These are phyloP conservation scores for Reticulitermes speratus DNA, from an alignment of 1,140 invertebrate genomes.

Conservation along the genomic window DNA sequence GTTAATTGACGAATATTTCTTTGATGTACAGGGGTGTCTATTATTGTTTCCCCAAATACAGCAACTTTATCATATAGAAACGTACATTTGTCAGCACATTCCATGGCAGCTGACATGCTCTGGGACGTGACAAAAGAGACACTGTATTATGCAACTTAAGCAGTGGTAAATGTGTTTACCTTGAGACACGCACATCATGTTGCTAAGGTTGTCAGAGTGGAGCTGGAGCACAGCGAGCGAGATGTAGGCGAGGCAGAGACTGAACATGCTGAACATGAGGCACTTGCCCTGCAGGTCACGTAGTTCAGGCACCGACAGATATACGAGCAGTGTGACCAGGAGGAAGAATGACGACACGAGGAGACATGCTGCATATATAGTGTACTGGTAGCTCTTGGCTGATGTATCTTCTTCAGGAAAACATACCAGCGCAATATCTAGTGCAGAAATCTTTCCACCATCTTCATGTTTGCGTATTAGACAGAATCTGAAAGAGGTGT, in stretches of 20 bases:
- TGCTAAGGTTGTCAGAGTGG: conserved; percentile 24
- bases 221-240: conserved; percentile 56
- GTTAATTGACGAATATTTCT: too few relatives aligned
- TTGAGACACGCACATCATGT: conserved; percentile 48
- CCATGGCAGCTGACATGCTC: too few relatives aligned
- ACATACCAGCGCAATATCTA: conserved; percentile 52
- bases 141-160: background rate
- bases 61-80: too few relatives aligned
- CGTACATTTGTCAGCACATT: too few relatives aligned
- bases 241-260: conserved; percentile 57
- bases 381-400: background rate
- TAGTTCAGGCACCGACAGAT: conserved; percentile 57
- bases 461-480: conserved; percentile 38
- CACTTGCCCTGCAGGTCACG: conserved; percentile 55
- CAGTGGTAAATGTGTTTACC: conserved; percentile 44
- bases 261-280: conserved; percentile 55
- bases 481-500: conserved; percentile 24
- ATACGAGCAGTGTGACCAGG: conserved; percentile 56
- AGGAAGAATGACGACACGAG: conserved; percentile 60
- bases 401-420: conserved; percentile 45
- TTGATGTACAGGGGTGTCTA: too few relatives aligned
- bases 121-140: too few relatives aligned
- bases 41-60: too few relatives aligned
- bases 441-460: conserved; percentile 37
- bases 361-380: conserved; percentile 43